Evolutionary conservation across 2,888 invertebrate species (phyloP).

Genomic region (Thera britannica): DNA sequence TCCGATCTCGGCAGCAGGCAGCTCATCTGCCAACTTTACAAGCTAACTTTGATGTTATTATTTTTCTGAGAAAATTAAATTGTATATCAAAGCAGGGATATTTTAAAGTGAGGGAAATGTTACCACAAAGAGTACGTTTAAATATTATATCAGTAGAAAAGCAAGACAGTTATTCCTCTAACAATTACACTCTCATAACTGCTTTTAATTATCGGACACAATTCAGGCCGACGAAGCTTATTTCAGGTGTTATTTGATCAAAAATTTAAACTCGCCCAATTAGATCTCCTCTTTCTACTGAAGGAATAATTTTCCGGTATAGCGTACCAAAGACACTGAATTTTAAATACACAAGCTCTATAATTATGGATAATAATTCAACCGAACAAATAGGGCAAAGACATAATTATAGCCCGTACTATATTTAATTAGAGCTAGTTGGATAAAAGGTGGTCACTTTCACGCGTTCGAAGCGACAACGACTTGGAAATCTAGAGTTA

Average conservation of each 20-base stretch:
- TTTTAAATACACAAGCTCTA: conserved; percentile 70
- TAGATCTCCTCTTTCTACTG: conserved; percentile 62
- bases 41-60: too few relatives aligned
- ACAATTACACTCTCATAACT: conserved; percentile 52
- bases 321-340: conserved; percentile 58
- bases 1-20: too few relatives aligned
- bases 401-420: conserved; percentile 71
- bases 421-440: conserved; percentile 75
- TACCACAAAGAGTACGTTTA: conserved; percentile 15
- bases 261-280: conserved; percentile 72
- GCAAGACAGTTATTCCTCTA: conserved; percentile 48
- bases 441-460: conserved; percentile 76
- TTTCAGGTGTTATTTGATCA: conserved; percentile 82
- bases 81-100: not conserved
- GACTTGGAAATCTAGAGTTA: conserved; percentile 52
- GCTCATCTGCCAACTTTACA: too few relatives aligned
- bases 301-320: conserved; percentile 62
- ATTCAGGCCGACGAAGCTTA: conserved; percentile 69
- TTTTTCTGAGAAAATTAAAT: too few relatives aligned
- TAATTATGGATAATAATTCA: conserved; percentile 75
- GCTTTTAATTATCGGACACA: conserved; percentile 66
- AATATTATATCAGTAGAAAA: conserved; percentile 35
- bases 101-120: conserved; percentile 18
- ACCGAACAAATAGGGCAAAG: conserved; percentile 77
- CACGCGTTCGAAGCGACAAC: conserved; percentile 72